A percentile compares a stretch with the other conserved stretches of the same genome.
Conservation (phyloP, 2,113 vertebrate species). For the Recurvirostra avosetta region DNA sequence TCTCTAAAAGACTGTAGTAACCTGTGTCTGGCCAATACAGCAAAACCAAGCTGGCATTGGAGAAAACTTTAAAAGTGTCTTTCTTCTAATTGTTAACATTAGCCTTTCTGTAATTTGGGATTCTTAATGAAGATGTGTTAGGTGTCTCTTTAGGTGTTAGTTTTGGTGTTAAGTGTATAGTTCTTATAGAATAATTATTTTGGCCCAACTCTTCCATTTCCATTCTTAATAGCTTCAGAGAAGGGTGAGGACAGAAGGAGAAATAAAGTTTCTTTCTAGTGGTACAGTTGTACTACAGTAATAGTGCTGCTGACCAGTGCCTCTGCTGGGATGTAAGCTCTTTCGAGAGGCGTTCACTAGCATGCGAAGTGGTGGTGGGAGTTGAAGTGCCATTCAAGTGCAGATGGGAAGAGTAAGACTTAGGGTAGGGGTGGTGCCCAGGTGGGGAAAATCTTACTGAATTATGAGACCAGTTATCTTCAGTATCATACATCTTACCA, state of each 20-base stretch:
- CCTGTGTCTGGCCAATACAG: not conserved
- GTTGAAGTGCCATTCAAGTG: not conserved
- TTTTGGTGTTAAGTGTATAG: not conserved
- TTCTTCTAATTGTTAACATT: not conserved
- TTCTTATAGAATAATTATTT: not conserved
- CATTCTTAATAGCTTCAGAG: not conserved
- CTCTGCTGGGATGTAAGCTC: not conserved
- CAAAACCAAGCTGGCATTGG: not conserved
- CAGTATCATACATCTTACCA: not conserved
- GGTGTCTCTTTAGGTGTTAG: not conserved
- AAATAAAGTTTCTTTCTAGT: not conserved
- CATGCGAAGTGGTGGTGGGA: not conserved
- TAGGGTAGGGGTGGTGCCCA: not conserved
- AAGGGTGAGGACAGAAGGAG: not conserved
- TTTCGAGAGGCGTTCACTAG: not conserved
- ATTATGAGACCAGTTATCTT: not conserved
- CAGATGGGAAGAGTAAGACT: not conserved
- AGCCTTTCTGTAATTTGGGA: not conserved
- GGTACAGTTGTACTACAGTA: not conserved
- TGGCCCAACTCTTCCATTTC: not conserved
- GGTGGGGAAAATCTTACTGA: not conserved
- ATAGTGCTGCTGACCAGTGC: not conserved
- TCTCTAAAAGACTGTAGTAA: not conserved
- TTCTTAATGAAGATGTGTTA: not conserved
- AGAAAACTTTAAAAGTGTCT: not conserved